Conservation (phyloP, 2,113 vertebrate species). For the Vidua chalybeata region DNA sequence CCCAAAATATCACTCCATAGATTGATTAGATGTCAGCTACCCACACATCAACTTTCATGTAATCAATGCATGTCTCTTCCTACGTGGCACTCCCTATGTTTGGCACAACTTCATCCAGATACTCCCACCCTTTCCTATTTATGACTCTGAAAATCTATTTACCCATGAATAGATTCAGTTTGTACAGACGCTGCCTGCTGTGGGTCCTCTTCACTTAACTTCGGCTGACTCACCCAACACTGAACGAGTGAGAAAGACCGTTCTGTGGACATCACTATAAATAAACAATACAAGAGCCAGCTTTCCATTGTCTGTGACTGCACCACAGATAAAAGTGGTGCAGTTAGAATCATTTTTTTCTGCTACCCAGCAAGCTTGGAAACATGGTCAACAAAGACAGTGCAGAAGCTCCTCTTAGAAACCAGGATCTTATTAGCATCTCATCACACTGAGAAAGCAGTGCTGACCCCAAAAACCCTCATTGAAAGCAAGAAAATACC, state of each 20-base stretch:
- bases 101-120: constrained; percentile 49
- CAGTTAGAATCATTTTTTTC: neutral
- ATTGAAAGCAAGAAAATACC: neutral
- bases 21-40: constrained; percentile 47
- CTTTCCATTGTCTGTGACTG: neutral
- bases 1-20: neutral
- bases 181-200: constrained; percentile 17
- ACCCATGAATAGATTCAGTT: neutral
- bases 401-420: neutral
- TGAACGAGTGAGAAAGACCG: neutral
- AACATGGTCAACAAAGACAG: neutral
- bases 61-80: constrained; percentile 25
- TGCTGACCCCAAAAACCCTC: neutral
- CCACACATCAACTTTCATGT: constrained; percentile 24
- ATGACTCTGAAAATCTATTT: constrained; percentile 48
- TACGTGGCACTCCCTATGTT: constrained; percentile 41
- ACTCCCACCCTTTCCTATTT: constrained; percentile 63
- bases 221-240: neutral
- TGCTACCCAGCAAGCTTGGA: neutral
- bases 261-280: neutral
- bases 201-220: neutral
- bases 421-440: neutral
- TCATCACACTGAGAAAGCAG: neutral
- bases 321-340: neutral
- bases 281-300: neutral